Evolutionary conservation across 2,797 vertebrate genomes (phyloP), one percentile per base, ranked within the genome.

Genomic region (Hapalemur alaotrensis): DNA sequence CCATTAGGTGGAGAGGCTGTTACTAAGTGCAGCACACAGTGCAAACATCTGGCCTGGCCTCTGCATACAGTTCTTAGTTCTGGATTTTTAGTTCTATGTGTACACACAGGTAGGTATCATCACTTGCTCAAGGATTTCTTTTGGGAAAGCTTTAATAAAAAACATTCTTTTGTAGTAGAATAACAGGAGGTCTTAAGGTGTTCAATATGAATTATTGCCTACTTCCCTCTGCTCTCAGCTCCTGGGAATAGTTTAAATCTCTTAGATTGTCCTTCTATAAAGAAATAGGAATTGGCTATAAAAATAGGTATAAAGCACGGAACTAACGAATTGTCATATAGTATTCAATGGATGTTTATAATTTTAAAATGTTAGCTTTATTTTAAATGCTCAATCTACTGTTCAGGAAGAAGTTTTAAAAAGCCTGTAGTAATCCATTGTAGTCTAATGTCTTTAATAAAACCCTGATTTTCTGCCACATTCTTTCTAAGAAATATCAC

Each of bases 391-490:
- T 86, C 43, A 41, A 89, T 93, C 92, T 43, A 91, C 80, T 97
- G 15, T 93, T 95, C 35, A 83, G 83, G 46, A 91, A 88, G 85
- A 90, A 86, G 54, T 23, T 70, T 95, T 81, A 5, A 38, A 61
- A 95, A 85, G 69, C 48, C 15, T 46, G 4, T 87, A 91, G 83
- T 89, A 96, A 85, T 17, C 38, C 61, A 90, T 90, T 96, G 83
- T 95, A 95, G 69, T 91, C 28, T 89, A 81, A n/a, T 95, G 23
- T 93, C 69, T 93, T 97, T 91, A 95, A 95, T 54, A 96, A 96
- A 95, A 91, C 15, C 13, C 32, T 67, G 35, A 69, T 88, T 87
- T 89, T 96, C 69, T 96, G 91, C 89, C 78, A 38, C 43, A n/a
- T 93, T 94, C 76, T 94, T 97, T 96, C 69, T 57, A 91, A 94